phyloP scores from a whole-genome alignment of 2,113 vertebrate genomes.

The Puffinus mauretanicus region DNA sequence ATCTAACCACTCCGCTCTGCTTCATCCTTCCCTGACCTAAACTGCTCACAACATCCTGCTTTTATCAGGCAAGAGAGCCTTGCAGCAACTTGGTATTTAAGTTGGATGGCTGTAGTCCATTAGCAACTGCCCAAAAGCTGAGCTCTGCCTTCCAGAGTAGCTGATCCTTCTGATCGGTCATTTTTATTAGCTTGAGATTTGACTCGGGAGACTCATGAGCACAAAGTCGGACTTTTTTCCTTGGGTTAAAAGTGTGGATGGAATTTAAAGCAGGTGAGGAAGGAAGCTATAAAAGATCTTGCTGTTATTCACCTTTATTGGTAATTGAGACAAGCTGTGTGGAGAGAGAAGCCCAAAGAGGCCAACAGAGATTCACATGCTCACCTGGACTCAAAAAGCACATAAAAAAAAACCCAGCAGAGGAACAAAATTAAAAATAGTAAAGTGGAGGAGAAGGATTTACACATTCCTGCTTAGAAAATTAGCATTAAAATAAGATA shows the following conservation, averaged over 20 bases:
- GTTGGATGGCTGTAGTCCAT: background rate
- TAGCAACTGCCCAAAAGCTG: background rate
- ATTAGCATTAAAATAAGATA: background rate
- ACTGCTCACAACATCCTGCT: background rate
- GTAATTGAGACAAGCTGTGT: background rate
- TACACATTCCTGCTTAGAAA: background rate
- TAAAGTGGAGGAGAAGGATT: background rate
- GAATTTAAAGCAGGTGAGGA: constrained; percentile 17
- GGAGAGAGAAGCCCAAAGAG: background rate
- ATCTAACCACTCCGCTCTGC: background rate
- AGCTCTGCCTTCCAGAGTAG: background rate
- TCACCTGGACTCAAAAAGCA: background rate
- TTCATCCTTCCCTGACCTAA: background rate
- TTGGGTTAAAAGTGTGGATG: background rate
- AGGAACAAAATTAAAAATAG: background rate
- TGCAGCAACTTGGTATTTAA: background rate
- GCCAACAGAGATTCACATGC: background rate
- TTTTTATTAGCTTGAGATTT: background rate
- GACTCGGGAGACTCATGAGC: background rate
- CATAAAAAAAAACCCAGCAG: background rate
- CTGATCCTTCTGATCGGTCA: background rate
- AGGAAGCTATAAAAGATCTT: background rate
- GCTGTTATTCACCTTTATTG: background rate
- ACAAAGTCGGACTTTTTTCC: background rate
- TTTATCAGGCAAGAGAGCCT: background rate